Percentiles rank a stretch among this genome's conserved stretches.
These are phyloP conservation scores for Ophion obscuratus DNA, from an alignment of 2,888 invertebrate genomes.

Conservation along the genomic window DNA sequence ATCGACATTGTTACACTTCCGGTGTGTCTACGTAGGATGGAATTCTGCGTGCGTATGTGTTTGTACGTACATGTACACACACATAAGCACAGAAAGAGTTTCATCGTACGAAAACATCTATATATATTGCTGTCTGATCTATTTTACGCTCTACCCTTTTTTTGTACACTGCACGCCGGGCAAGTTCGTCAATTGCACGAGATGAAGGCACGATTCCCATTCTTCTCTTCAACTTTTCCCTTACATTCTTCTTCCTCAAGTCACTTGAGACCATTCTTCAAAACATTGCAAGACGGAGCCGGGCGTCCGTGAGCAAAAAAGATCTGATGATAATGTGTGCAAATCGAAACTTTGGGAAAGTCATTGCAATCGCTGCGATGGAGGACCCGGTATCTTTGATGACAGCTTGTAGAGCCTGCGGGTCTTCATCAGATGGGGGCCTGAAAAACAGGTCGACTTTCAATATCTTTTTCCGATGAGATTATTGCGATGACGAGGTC, in stretches of 20 bases:
- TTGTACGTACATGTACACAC: neutral
- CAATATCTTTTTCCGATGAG: too few relatives aligned
- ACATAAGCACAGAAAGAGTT: too few relatives aligned
- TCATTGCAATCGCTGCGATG: too few relatives aligned
- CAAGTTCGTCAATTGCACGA: conserved; percentile 33
- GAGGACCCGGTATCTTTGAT: too few relatives aligned
- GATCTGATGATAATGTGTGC: too few relatives aligned
- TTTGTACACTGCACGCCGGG: neutral
- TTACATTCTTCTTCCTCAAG: conserved; percentile 3
- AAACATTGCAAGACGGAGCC: too few relatives aligned
- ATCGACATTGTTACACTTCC: conserved; percentile 78
- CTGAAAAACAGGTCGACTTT: too few relatives aligned
- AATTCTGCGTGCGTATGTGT: conserved; percentile 43
- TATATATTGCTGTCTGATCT: conserved; percentile 8
- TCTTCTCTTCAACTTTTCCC: conserved; percentile 2
- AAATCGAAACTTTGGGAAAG: too few relatives aligned
- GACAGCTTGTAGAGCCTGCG: too few relatives aligned
- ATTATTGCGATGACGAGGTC: too few relatives aligned
- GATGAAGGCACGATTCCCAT: conserved; percentile 2
- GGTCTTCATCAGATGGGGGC: too few relatives aligned
- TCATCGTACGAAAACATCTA: neutral
- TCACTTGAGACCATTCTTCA: neutral
- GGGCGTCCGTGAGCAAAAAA: too few relatives aligned
- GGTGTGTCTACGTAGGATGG: conserved; percentile 66
- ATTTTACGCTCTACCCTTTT: conserved; percentile 38